These are phyloP conservation scores for Vulpes vulpes DNA, from an alignment of 2,113 vertebrate genomes.

Conservation along the genomic window DNA sequence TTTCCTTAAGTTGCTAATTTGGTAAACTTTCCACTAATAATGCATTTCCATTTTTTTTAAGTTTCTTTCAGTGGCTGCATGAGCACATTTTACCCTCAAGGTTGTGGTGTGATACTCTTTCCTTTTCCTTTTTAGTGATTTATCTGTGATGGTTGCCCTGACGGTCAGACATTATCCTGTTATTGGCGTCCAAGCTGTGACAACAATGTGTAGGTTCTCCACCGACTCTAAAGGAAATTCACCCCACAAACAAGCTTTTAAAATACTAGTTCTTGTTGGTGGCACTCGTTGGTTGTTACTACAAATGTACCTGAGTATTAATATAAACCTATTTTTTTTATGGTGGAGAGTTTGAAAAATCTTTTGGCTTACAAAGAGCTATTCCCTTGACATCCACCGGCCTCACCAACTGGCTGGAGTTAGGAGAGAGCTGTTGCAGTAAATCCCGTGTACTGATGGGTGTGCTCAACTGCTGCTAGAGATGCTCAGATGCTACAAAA, in stretches of 20 bases:
- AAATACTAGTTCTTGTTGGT: not conserved
- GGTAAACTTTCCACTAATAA: not conserved
- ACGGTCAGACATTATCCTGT: not conserved
- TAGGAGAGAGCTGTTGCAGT: not conserved
- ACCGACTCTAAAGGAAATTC: not conserved
- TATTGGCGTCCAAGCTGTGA: not conserved
- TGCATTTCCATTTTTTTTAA: not conserved
- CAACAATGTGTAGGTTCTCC: not conserved
- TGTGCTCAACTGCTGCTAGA: accelerated
- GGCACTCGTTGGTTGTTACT: not conserved
- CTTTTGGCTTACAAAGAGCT: not conserved
- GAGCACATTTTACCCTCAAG: not conserved
- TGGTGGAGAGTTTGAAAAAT: not conserved
- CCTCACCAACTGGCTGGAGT: not conserved
- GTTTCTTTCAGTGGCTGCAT: not conserved
- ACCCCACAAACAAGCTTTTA: not conserved
- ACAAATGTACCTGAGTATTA: not conserved
- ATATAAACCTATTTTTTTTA: not conserved
- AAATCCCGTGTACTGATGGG: not conserved
- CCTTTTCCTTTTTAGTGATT: not conserved
- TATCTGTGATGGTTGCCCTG: not conserved
- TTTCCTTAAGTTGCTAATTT: not conserved
- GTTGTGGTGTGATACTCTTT: not conserved
- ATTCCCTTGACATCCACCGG: not conserved
- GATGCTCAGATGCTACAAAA: too few relatives aligned